Conservation (phyloP, 1,140 invertebrate species). For the Drosophila seguyi region DNA sequence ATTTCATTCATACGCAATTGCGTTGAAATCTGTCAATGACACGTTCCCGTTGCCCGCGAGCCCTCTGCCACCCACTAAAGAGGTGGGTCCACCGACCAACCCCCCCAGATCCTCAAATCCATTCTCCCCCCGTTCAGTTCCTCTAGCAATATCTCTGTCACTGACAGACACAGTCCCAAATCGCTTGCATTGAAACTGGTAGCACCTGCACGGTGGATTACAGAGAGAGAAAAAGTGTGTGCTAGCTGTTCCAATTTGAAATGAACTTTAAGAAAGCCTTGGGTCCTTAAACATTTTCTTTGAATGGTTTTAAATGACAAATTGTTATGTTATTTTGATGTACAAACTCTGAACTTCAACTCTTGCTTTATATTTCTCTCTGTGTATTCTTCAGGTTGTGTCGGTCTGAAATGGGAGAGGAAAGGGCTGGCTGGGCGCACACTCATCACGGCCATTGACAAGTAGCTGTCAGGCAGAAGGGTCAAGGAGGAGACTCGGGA, state of each 20-base stretch:
- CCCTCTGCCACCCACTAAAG: not conserved
- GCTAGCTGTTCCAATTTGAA: not conserved
- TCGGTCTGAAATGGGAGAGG: not conserved
- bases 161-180: conserved; percentile 26
- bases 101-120: conserved; percentile 6
- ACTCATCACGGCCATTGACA: conserved; percentile 79
- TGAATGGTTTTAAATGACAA: not conserved
- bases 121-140: conserved; percentile 10
- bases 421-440: conserved; percentile 16
- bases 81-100: conserved; percentile 16
- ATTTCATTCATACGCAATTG: conserved; percentile 81
- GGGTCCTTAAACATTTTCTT: too few species aligned
- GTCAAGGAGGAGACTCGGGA: conserved; percentile 43
- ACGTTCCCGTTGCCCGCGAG: conserved; percentile 52
- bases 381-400: conserved; percentile 13
- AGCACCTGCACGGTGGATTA: conserved; percentile 38
- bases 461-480: conserved; percentile 74
- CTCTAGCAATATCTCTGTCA: conserved; percentile 38
- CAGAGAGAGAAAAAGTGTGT: not conserved
- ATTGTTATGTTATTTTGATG: not conserved
- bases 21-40: conserved; percentile 81
- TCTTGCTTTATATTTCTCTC: not conserved
- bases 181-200: conserved; percentile 24
- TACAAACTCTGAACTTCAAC: too few species aligned
- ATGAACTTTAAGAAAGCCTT: not conserved